A percentile compares a stretch with the other conserved stretches of the same genome.
Conservation (phyloP, 2,888 invertebrate species). For the Pristionchus japonicus region DNA sequence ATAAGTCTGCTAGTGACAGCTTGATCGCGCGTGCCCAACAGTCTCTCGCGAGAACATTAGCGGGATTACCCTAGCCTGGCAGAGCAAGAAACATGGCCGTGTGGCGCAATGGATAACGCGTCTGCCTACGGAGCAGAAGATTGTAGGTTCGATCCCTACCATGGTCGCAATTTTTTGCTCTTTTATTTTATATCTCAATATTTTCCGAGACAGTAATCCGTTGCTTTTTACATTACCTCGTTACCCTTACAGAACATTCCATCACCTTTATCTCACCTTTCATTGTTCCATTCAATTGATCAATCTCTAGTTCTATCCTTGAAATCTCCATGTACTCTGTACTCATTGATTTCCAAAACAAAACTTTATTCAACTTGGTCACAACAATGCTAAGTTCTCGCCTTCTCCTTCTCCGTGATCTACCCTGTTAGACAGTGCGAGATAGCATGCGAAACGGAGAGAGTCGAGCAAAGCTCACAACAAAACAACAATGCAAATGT, state of each 20-base stretch:
- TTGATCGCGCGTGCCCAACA: background rate
- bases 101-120: slow-evolving; percentile 66
- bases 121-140: slow-evolving; percentile 75
- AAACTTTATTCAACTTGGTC: background rate
- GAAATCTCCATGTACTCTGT: no score
- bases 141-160: slow-evolving; percentile 70
- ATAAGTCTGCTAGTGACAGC: no score
- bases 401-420: background rate
- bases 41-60: background rate
- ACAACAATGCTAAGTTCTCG: background rate
- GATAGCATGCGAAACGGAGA: background rate
- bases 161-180: slow-evolving; percentile 28
- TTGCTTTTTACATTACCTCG: background rate
- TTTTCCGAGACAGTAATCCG: background rate
- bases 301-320: no score
- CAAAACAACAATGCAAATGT: no score
- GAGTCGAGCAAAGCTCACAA: background rate
- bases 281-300: no score
- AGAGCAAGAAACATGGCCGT: slow-evolving; percentile 50
- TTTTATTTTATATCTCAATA: background rate
- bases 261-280: no score
- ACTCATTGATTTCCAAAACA: background rate
- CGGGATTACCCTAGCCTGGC: background rate
- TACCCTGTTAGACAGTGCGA: background rate
- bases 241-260: no score